Evolutionary conservation across 1,140 invertebrate species (phyloP).

Genomic region (Drosophila ohnishii): DNA sequence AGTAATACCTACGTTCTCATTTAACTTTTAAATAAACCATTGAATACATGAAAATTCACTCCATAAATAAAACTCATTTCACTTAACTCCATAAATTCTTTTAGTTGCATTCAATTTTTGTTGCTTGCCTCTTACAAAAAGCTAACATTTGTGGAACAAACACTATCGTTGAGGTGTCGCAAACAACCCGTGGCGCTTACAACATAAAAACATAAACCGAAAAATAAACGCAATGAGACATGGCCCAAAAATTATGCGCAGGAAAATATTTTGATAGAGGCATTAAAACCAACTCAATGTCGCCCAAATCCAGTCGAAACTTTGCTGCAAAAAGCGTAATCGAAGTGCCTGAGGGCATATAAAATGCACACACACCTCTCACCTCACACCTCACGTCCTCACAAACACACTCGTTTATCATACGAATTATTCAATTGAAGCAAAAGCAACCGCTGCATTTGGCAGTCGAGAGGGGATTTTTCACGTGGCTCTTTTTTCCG

Average conservation of each 20-base stretch:
- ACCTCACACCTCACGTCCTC: conserved; percentile 1
- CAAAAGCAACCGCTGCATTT: conserved; percentile 66
- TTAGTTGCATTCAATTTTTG: conserved; percentile 1
- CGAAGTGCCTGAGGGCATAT: conserved; percentile 58
- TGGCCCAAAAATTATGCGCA: conserved; percentile 44
- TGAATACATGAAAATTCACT: rapidly evolving
- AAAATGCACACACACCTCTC: conserved; percentile 55
- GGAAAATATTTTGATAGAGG: conserved; percentile 56
- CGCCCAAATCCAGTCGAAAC: conserved; percentile 8
- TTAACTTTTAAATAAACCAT: not conserved
- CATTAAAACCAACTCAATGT: conserved; percentile 28
- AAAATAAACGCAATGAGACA: conserved; percentile 24
- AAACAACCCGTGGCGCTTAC: conserved; percentile 25
- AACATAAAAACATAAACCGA: conserved; percentile 22
- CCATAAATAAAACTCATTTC: not conserved
- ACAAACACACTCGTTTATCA: conserved; percentile 49
- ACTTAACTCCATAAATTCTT: not conserved
- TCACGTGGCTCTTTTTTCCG: conserved; percentile 25
- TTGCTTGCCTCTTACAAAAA: conserved; percentile 4
- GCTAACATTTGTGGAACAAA: conserved; percentile 34
- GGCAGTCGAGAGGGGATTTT: conserved; percentile 62
- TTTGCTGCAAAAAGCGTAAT: conserved; percentile 44
- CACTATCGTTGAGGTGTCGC: conserved; percentile 33
- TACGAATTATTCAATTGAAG: conserved; percentile 75
- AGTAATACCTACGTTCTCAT: not conserved